Evolutionary conservation across 2,113 vertebrate species (phyloP), one percentile per base, ranked within the genome.

Genomic region (Gymnobelideus leadbeateri): DNA sequence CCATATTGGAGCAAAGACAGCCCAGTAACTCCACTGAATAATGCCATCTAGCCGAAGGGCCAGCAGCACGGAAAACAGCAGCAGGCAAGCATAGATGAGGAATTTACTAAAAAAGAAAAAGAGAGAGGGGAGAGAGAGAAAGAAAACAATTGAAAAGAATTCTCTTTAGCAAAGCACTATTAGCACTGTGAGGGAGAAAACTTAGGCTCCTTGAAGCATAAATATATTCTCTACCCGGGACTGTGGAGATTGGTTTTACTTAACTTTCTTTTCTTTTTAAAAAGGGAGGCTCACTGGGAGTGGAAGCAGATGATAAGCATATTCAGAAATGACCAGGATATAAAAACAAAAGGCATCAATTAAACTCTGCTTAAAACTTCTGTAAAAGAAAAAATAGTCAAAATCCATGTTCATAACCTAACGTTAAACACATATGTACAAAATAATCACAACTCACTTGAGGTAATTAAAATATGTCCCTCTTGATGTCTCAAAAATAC

Each of bases 21-120:
- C 99, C 99, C 99, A 99, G 98, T 99, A 99, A 97, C 99, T 99
- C 99, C 99, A 99, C 57, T 99, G 99, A 94, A 99, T 99, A 98
- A 99, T 99, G 28, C 99, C 99, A 98, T 99, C 99, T 98, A 99
- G 98, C 94, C 99, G 99, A 92, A 99, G 97, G 24, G 99, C 99
- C 51, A 99, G 99, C 98, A 99, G 96, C 97, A 99, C 99, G 2
- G 99, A 99, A 98, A 99, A 99, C 3, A 99, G 99, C 98, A 99
- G 98, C 98, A 99, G 98, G 93, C 99, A 99, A 43, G 99, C 99
- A 96, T 99, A 99, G 97, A 99, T 99, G 96, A 99, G 99, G 98
- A 99, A 99, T 98, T 99, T 99, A 98, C 99, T 99, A 98, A 93
- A 93, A 93, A 93, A 96, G 3, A 55, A 94, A 95, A 77, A 96